phyloP scores from a whole-genome alignment of 2,888 invertebrate genomes.

The Teinopalpus imperialis region DNA sequence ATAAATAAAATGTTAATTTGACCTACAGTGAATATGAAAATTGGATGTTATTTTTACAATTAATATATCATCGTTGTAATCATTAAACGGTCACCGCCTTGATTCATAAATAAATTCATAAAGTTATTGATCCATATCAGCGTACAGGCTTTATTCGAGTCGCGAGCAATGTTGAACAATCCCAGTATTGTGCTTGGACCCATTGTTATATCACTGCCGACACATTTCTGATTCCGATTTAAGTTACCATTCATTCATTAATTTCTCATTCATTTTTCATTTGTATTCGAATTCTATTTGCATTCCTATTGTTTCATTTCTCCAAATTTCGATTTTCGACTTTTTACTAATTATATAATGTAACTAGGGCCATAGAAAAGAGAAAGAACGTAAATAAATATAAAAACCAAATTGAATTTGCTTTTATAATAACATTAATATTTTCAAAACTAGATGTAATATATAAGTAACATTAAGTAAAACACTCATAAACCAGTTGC shows the following conservation, averaged over 20 bases:
- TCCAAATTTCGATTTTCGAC: background rate
- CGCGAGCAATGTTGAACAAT: slow-evolving; percentile 10
- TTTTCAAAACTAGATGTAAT: too few relatives aligned
- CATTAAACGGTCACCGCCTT: slow-evolving; percentile 13
- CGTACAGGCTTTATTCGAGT: slow-evolving; percentile 8
- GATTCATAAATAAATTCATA: slow-evolving; percentile 4
- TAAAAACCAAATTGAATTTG: too few relatives aligned
- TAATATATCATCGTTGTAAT: slow-evolving; percentile 7
- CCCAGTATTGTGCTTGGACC: slow-evolving; percentile 5
- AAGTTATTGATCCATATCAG: slow-evolving; percentile 15
- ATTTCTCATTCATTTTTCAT: slow-evolving; percentile 17
- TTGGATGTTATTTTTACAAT: slow-evolving; percentile 14
- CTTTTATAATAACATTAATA: too few relatives aligned
- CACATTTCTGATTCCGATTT: background rate
- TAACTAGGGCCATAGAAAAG: slow-evolving; percentile 4
- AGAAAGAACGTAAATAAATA: background rate
- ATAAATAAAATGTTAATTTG: slow-evolving; percentile 19
- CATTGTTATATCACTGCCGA: slow-evolving; percentile 18
- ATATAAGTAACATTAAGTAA: too few relatives aligned
- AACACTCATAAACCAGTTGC: too few relatives aligned
- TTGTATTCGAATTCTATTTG: slow-evolving; percentile 1
- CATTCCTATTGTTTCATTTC: slow-evolving; percentile 17
- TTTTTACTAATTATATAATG: slow-evolving; percentile 4
- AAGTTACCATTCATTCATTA: slow-evolving; percentile 16
- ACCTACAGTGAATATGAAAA: slow-evolving; percentile 21